Evolutionary conservation across 2,797 vertebrate genomes (phyloP).

Genomic region (Trachurus trachurus): DNA sequence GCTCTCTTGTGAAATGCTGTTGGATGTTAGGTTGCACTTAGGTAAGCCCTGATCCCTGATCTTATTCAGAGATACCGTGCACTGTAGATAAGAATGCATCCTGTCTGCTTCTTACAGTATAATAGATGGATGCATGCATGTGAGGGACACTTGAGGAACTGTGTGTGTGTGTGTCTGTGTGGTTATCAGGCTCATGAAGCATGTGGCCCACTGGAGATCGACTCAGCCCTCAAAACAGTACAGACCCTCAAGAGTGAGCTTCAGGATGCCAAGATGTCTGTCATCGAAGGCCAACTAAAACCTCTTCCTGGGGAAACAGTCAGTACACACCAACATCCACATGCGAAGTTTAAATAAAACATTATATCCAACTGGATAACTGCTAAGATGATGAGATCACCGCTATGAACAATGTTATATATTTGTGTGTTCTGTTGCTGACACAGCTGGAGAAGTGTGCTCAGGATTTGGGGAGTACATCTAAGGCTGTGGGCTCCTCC

Average conservation of each 20-base stretch:
- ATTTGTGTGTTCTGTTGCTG: constrained; percentile 43
- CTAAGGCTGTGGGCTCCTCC: constrained; percentile 97
- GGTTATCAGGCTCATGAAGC: constrained; percentile 94
- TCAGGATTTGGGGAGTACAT: constrained; percentile 97
- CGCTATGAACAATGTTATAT: neutral
- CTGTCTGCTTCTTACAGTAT: neutral
- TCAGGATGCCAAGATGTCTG: constrained; percentile 98
- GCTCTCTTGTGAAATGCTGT: constrained; percentile 8
- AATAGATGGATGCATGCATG: constrained; percentile 1
- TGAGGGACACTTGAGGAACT: constrained; percentile 22
- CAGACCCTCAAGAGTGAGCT: constrained; percentile 96
- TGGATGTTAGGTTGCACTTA: constrained; percentile 10
- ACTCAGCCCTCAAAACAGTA: constrained; percentile 95
- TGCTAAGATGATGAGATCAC: neutral
- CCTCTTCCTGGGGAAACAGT: constrained; percentile 98
- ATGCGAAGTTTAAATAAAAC: constrained; percentile 5
- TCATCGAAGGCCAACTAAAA: constrained; percentile 92
- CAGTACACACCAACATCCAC: constrained; percentile 57
- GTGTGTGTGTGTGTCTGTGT: constrained; percentile 6
- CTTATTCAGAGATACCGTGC: constrained; percentile 18
- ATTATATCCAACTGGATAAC: neutral
- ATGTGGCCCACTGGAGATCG: constrained; percentile 98
- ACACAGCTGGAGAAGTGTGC: constrained; percentile 96
- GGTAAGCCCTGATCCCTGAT: constrained; percentile 28
- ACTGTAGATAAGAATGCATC: neutral